Evolutionary conservation across 2,797 vertebrate genomes (phyloP).

Genomic region (Aselliscus stoliczkanus): DNA sequence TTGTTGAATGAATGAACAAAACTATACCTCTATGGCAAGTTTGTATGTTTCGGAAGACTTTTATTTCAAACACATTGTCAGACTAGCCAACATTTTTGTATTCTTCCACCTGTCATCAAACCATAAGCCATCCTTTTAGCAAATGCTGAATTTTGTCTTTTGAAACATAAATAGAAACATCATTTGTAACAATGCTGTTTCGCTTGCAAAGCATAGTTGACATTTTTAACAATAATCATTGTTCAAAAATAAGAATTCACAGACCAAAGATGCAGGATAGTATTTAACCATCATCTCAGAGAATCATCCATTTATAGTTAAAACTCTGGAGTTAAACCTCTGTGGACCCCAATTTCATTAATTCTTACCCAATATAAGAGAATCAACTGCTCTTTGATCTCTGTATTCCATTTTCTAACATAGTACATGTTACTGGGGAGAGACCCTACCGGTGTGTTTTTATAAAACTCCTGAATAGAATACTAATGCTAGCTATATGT

Average conservation of each 20-base stretch:
- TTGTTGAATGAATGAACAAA: neutral
- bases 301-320: neutral
- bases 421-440: neutral
- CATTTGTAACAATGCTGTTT: neutral
- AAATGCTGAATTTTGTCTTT: neutral
- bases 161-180: slow-evolving; percentile 9
- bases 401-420: neutral
- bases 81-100: neutral
- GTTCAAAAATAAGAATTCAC: slow-evolving; percentile 23
- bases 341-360: neutral
- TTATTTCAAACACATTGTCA: neutral
- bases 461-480: neutral
- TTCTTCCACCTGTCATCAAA: neutral
- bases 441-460: neutral
- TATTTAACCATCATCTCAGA: neutral
- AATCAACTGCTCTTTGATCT: neutral
- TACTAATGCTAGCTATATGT: neutral
- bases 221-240: neutral
- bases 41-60: slow-evolving; percentile 5
- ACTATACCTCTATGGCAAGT: neutral
- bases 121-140: neutral
- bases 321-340: neutral
- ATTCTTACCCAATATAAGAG: neutral
- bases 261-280: neutral
- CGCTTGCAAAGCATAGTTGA: neutral